Evolutionary conservation across 1,140 invertebrate species (phyloP), one percentile per base, ranked within the genome.

Genomic region (Calliopsis andreniformis): DNA sequence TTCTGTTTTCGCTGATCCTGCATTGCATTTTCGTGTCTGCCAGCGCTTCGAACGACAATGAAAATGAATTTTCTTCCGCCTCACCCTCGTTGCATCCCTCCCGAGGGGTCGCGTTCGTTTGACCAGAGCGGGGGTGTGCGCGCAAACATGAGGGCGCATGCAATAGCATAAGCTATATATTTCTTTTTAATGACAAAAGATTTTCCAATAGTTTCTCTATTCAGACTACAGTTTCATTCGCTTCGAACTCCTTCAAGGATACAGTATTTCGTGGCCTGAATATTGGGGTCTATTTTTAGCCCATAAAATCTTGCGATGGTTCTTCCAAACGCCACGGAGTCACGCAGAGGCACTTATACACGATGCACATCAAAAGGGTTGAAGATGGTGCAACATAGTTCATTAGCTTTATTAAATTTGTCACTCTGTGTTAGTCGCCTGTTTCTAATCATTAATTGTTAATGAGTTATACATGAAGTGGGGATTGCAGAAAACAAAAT

Each of bases 381-480:
- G 6, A 66, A 32, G 49, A 0, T 55, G 20, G 55, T 20, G 45
- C 32, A 75, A 56, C n/a, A 56, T 53, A 58, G 47, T 67, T 47
- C 25, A 18, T 75, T 75, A 75, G 20, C 18, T 43, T 75, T 75
- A 67, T 75, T 67, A 75, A 56, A 67, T 75, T 75, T 75, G 42
- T 23, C 62, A 28, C 20, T 75, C 45, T 7, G 30, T 10, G 53
- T 73, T 73, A 73, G 49, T 66, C 51, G 67, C n/a, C 3, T 23
- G 4, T 18, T n/a, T 7, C n/a, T 20, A 72, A 63, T 28, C n/a
- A n/a, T n/a, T n/a, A n/a, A n/a, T n/a, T n/a, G n/a, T n/a, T n/a
- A n/a, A n/a, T n/a, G n/a, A n/a, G n/a, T n/a, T n/a, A n/a, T n/a
- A n/a, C n/a, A n/a, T n/a, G n/a, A n/a, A n/a, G n/a, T n/a, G n/a